Percentiles rank a stretch among this genome's conserved stretches.
phyloP scores from a whole-genome alignment of 2,113 vertebrate genomes.

The Catharus bicknelli region DNA sequence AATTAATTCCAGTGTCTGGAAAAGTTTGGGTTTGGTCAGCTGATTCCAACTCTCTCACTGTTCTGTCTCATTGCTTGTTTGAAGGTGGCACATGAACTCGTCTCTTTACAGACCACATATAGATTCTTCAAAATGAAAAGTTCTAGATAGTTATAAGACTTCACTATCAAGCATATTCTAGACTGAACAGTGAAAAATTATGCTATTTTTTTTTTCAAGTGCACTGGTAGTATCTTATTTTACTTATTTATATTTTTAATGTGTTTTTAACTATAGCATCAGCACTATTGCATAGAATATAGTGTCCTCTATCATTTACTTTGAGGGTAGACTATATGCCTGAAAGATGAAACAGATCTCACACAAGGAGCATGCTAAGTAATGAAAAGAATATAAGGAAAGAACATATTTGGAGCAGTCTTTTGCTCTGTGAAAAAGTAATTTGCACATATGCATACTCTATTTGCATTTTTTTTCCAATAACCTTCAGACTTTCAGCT shows the following conservation, averaged over 20 bases:
- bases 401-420: background rate
- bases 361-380: background rate
- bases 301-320: background rate
- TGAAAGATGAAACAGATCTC: background rate
- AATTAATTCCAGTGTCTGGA: background rate
- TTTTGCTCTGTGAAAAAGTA: background rate
- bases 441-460: background rate
- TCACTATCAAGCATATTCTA: background rate
- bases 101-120: background rate
- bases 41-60: background rate
- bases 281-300: background rate
- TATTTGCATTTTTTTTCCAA: background rate
- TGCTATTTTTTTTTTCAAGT: background rate
- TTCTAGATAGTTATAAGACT: background rate
- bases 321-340: background rate
- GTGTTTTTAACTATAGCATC: background rate
- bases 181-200: background rate
- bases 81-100: background rate
- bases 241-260: background rate
- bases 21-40: background rate
- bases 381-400: background rate
- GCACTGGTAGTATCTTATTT: background rate
- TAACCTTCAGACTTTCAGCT: background rate
- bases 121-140: background rate
- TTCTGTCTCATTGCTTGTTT: background rate